A percentile compares a stretch with the other conserved stretches of the same genome.
These are phyloP conservation scores for Tenrec ecaudatus DNA, from an alignment of 2,113 vertebrate species.

Conservation along the genomic window DNA sequence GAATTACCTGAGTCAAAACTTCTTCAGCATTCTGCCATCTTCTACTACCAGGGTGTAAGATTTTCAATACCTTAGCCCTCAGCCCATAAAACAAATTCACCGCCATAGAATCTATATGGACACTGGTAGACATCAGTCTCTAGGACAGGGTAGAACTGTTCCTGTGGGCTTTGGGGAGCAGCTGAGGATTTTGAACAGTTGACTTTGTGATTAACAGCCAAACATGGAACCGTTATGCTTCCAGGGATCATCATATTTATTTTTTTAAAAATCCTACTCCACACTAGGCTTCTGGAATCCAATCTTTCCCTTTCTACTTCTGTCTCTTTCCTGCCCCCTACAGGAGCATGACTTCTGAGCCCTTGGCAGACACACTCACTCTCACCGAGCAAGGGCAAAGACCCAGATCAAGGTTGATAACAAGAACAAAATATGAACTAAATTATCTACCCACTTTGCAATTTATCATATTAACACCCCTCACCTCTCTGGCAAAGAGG, in stretches of 20 bases:
- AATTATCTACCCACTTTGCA: not conserved
- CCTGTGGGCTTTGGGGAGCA: too few species aligned
- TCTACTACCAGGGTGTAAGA: not conserved
- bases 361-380: not conserved
- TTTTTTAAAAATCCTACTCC: not conserved
- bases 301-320: not conserved
- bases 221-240: too few species aligned
- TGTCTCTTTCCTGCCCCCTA: not conserved
- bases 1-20: not conserved
- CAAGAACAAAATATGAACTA: conserved; percentile 35
- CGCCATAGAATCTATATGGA: too few species aligned
- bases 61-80: not conserved
- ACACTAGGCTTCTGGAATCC: not conserved
- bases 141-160: too few species aligned
- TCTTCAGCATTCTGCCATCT: not conserved
- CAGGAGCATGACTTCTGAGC: not conserved
- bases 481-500: conserved; percentile 25
- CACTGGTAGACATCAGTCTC: too few species aligned
- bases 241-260: too few species aligned
- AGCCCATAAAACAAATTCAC: not conserved
- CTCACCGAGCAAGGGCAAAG: not conserved
- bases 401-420: not conserved
- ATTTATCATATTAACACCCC: conserved; percentile 45
- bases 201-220: too few species aligned
- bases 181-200: too few species aligned